These are phyloP conservation scores for Candoia aspera DNA, from an alignment of 2,113 vertebrate species.

Conservation along the genomic window DNA sequence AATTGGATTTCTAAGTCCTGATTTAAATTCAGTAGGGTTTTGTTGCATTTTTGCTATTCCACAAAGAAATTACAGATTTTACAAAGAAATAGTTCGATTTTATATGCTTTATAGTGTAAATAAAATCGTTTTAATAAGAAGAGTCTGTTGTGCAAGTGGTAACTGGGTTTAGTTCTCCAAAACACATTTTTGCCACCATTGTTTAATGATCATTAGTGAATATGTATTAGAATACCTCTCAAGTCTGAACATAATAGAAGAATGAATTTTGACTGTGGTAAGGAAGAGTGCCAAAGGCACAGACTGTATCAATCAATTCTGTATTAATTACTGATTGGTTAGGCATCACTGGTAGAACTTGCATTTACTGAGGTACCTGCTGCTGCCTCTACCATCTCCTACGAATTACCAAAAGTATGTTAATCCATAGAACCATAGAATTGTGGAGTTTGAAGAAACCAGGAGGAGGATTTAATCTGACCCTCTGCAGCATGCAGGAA, in stretches of 20 bases:
- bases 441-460: neutral
- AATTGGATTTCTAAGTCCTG: neutral
- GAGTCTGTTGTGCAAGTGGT: neutral
- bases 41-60: neutral
- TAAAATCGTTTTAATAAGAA: neutral
- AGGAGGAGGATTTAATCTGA: neutral
- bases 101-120: neutral
- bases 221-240: neutral
- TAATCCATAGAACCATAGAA: neutral
- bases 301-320: too few species aligned
- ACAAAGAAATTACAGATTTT: neutral
- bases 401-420: neutral
- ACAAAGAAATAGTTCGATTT: neutral
- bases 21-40: neutral
- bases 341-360: neutral
- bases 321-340: neutral
- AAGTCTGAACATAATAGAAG: neutral
- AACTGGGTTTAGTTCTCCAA: neutral
- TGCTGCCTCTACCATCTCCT: neutral
- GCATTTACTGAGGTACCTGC: neutral
- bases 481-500: neutral
- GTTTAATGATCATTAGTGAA: neutral
- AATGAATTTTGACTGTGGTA: neutral
- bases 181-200: neutral
- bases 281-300: neutral